Evolutionary conservation across 1,140 invertebrate genomes (phyloP).

Genomic region (Dryas iulia): DNA sequence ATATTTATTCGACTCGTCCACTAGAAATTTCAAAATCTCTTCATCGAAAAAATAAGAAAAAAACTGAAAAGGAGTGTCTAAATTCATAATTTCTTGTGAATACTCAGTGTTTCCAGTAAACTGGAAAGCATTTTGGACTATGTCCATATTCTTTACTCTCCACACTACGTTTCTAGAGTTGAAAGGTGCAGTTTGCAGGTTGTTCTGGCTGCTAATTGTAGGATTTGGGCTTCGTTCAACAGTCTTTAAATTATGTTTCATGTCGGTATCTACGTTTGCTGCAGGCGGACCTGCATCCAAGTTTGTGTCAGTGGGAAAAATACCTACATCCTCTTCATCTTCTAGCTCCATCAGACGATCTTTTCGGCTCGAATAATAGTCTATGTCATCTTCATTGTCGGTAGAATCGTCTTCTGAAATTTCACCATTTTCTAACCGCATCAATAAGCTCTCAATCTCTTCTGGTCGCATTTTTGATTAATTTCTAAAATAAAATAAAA

Average conservation of each 20-base stretch:
- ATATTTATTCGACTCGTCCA: conserved; percentile 33
- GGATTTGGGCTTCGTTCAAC: conserved; percentile 50
- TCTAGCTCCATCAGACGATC: conserved; percentile 52
- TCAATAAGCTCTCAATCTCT: conserved; percentile 47
- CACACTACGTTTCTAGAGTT: conserved; percentile 49
- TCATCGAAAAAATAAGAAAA: conserved; percentile 55
- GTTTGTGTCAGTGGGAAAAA: conserved; percentile 51
- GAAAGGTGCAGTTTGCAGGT: conserved; percentile 50
- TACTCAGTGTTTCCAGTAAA: conserved; percentile 51
- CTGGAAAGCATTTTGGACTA: conserved; percentile 52
- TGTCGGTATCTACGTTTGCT: conserved; percentile 48
- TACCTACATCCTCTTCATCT: conserved; percentile 52
- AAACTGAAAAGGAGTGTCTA: conserved; percentile 52
- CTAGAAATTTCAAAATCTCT: conserved; percentile 45
- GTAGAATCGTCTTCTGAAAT: conserved; percentile 54
- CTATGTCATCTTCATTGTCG: conserved; percentile 54
- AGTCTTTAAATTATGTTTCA: conserved; percentile 53
- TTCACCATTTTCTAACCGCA: conserved; percentile 49
- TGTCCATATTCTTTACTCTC: conserved; percentile 52
- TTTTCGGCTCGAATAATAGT: conserved; percentile 52
- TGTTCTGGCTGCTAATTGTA: conserved; percentile 49
- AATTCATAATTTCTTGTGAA: conserved; percentile 52
- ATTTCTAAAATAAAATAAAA: conserved; percentile 53
- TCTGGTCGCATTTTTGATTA: conserved; percentile 53
- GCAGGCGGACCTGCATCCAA: conserved; percentile 49